Conservation (phyloP, 2,797 vertebrate species). For the Glossophaga mutica region DNA sequence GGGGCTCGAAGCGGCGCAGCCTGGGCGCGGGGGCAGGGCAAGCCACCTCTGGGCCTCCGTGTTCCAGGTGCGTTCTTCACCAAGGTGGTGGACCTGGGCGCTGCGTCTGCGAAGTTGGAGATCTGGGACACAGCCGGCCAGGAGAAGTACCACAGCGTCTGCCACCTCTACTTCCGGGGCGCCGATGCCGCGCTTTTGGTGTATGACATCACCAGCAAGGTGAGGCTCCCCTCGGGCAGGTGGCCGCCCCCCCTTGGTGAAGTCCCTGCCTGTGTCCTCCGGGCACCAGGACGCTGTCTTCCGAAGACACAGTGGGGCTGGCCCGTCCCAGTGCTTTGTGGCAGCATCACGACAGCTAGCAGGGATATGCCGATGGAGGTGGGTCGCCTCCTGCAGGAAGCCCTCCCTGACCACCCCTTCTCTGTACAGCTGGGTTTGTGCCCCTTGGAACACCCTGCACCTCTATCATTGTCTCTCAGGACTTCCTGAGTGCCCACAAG, state of each 20-base stretch:
- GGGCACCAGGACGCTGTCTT: accelerated
- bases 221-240: background rate
- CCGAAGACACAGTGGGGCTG: background rate
- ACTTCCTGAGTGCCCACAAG: background rate
- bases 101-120: slow-evolving; percentile 80
- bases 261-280: background rate
- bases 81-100: slow-evolving; percentile 71
- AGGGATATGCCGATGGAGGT: accelerated
- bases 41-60: accelerated
- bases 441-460: accelerated
- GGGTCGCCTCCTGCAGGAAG: background rate
- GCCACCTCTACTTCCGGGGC: slow-evolving; percentile 87
- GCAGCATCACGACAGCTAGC: accelerated
- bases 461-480: accelerated
- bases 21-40: too few species aligned
- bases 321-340: background rate
- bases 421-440: background rate
- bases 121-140: slow-evolving; percentile 91
- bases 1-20: accelerated
- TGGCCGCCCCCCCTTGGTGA: accelerated
- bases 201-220: slow-evolving; percentile 86
- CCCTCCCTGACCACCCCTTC: background rate
- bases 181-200: slow-evolving; percentile 83
- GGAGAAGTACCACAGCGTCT: slow-evolving; percentile 89
- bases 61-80: slow-evolving; percentile 86